Conservation (phyloP, 2,113 vertebrate genomes). For the Epinephelus fuscoguttatus region DNA sequence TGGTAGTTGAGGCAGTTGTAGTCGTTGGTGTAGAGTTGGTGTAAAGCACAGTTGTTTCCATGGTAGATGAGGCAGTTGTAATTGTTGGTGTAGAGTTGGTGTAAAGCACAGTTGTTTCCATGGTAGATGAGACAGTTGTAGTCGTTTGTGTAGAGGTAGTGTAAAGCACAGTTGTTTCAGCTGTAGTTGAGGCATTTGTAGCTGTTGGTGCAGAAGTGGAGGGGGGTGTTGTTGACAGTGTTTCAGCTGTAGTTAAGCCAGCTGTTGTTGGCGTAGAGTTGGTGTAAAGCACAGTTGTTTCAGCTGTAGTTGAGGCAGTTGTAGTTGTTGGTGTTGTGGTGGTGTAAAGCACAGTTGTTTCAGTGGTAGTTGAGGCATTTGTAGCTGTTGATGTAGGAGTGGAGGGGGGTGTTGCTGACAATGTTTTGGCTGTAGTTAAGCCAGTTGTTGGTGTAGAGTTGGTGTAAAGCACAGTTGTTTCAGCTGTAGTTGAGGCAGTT, state of each 20-base stretch:
- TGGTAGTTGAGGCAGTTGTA: neutral
- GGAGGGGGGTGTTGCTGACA: neutral
- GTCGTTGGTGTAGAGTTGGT: neutral
- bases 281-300: neutral
- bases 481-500: neutral
- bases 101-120: neutral
- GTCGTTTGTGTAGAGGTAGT: neutral
- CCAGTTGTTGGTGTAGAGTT: neutral
- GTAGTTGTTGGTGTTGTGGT: neutral
- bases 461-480: neutral
- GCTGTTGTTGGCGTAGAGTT: neutral
- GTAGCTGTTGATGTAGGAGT: neutral
- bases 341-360: neutral
- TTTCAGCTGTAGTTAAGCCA: neutral
- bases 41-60: neutral
- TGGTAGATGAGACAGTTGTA: neutral
- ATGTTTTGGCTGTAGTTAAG: neutral
- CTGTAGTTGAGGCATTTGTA: neutral
- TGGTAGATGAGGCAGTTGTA: neutral
- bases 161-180: neutral
- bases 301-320: neutral
- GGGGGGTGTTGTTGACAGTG: neutral
- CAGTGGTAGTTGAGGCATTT: neutral
- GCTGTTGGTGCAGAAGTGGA: neutral
- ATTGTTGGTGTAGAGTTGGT: neutral